Conservation (phyloP, 2,113 vertebrate species). For the Oreochromis tanganicae region DNA sequence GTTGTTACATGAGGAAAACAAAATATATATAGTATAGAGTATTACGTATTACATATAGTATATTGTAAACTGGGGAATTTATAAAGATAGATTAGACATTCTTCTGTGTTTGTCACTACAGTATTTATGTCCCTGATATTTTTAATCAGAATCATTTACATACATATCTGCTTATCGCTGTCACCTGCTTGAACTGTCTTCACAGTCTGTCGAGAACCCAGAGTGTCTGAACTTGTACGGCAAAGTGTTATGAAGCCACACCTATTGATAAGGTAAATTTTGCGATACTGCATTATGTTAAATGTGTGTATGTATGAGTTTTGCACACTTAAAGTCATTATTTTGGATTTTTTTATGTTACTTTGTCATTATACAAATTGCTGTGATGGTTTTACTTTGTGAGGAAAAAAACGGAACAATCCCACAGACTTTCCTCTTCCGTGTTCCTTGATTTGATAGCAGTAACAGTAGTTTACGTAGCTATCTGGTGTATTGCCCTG, state of each 20-base stretch:
- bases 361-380: neutral
- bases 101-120: neutral
- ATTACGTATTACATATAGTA: neutral
- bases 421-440: neutral
- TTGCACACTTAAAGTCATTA: neutral
- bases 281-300: neutral
- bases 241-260: constrained; percentile 80
- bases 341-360: neutral
- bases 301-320: neutral
- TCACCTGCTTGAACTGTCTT: neutral
- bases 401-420: neutral
- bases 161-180: neutral
- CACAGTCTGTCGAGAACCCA: constrained; percentile 85
- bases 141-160: neutral
- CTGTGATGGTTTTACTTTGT: neutral
- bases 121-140: neutral
- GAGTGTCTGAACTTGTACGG: constrained; percentile 84
- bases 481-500: neutral
- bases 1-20: neutral
- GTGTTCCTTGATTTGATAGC: neutral
- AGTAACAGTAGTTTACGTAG: neutral
- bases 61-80: neutral
- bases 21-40: neutral
- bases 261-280: constrained; percentile 73
- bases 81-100: neutral